Percentiles rank a stretch among this genome's conserved stretches.
Evolutionary conservation across 2,888 invertebrate species (phyloP).

Genomic region (Teleogryllus oceanicus): DNA sequence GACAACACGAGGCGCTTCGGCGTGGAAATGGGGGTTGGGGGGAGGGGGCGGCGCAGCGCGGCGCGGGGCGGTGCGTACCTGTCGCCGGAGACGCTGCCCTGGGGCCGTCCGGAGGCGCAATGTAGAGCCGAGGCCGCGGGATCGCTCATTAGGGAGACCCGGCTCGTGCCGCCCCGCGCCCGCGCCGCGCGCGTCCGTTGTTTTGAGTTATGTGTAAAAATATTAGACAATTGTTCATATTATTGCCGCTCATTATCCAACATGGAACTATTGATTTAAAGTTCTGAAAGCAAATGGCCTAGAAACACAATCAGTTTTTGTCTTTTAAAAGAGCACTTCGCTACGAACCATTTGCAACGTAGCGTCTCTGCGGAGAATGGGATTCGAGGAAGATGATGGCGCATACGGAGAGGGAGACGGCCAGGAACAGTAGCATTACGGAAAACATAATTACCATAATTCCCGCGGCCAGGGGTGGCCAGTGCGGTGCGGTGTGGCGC

Average conservation of each 20-base stretch:
- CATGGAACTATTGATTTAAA: slow-evolving; percentile 10
- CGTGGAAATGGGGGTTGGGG: too few relatives aligned
- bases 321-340: neutral
- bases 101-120: too few relatives aligned
- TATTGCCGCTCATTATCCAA: slow-evolving; percentile 6
- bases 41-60: too few relatives aligned
- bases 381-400: slow-evolving; percentile 3
- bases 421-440: slow-evolving; percentile 10
- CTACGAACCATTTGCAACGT: slow-evolving; percentile 6
- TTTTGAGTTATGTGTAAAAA: neutral
- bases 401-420: neutral
- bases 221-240: slow-evolving; percentile 10
- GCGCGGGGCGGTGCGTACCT: too few relatives aligned
- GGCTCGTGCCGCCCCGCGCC: neutral
- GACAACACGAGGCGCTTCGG: too few relatives aligned
- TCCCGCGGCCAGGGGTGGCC: neutral
- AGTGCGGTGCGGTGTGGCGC: neutral
- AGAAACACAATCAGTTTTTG: slow-evolving; percentile 4
- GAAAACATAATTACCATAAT: slow-evolving; percentile 10
- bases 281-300: slow-evolving; percentile 18
- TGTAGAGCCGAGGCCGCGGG: too few relatives aligned
- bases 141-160: neutral
- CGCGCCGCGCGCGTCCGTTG: neutral
- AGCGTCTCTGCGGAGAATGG: neutral
- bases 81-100: too few relatives aligned